Evolutionary conservation across 2,113 vertebrate genomes (phyloP).

Genomic region (Hoplias malabaricus): DNA sequence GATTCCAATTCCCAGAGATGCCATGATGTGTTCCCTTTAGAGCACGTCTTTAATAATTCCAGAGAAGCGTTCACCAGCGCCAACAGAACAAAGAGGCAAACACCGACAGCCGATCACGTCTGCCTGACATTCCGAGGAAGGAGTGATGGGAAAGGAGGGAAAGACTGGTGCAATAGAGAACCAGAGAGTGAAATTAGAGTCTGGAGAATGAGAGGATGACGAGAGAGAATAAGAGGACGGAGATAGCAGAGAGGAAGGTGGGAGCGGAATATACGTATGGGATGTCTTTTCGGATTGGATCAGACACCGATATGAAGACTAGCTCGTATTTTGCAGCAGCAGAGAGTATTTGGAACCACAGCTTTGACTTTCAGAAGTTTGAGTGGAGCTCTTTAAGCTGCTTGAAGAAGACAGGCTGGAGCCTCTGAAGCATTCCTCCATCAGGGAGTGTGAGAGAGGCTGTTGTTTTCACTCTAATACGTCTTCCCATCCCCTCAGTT

Average conservation of each 20-base stretch:
- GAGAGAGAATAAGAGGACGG: neutral
- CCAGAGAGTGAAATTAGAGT: neutral
- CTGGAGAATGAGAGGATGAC: too few species aligned
- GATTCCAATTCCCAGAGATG: neutral
- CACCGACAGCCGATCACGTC: neutral
- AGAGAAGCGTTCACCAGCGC: neutral
- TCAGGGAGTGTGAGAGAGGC: too few species aligned
- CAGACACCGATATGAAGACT: neutral
- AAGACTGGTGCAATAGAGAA: neutral
- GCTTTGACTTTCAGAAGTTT: neutral
- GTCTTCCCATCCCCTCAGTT: too few species aligned
- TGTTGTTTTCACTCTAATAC: too few species aligned
- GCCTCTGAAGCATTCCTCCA: too few species aligned
- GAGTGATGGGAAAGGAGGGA: neutral
- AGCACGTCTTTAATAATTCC: neutral
- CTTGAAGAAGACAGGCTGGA: too few species aligned
- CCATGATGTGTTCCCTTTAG: neutral
- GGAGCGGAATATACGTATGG: neutral
- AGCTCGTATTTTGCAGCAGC: neutral
- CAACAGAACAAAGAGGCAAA: neutral
- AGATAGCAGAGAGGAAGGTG: neutral
- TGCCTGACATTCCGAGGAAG: neutral
- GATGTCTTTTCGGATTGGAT: neutral
- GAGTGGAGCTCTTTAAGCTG: neutral
- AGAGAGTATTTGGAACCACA: neutral